Percentiles rank a stretch among this genome's conserved stretches.
These are phyloP conservation scores for Tenthredo notha DNA, from an alignment of 2,888 invertebrate species.

Conservation along the genomic window DNA sequence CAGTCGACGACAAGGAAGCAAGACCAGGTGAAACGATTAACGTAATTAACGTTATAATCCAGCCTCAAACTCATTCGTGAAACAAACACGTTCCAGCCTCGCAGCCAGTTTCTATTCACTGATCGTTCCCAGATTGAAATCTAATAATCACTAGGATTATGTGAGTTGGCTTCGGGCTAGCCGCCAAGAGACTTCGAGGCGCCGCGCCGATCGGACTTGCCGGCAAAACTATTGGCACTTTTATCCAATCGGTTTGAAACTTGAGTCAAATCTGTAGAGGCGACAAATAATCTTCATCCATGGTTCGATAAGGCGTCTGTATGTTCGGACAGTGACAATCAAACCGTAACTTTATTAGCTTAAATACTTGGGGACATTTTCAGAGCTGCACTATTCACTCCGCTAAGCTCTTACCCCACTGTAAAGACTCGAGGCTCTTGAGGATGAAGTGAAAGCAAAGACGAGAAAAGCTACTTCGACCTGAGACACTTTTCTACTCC, in stretches of 20 bases:
- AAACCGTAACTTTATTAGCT: conserved; percentile 29
- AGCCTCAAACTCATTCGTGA: neutral
- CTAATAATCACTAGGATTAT: conserved; percentile 50
- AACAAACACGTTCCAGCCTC: conserved; percentile 6
- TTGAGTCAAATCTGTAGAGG: neutral
- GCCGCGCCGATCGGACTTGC: conserved; percentile 4
- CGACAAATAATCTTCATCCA: conserved; percentile 4
- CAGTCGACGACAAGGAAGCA: neutral
- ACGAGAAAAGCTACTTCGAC: conserved; percentile 31
- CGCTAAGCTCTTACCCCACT: neutral
- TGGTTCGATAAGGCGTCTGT: neutral
- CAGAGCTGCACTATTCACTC: neutral
- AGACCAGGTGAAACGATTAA: conserved; percentile 20
- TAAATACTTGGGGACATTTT: conserved; percentile 31
- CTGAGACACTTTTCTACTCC: conserved; percentile 5
- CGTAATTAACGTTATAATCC: conserved; percentile 42
- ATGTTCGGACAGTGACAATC: neutral
- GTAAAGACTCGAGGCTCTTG: conserved; percentile 7
- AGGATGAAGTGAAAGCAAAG: conserved; percentile 26
- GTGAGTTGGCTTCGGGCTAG: conserved; percentile 35
- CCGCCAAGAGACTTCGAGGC: conserved; percentile 44
- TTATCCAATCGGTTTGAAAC: conserved; percentile 4
- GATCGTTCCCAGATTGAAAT: conserved; percentile 47
- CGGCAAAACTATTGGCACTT: conserved; percentile 23
- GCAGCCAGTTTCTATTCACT: conserved; percentile 25